A percentile compares a stretch with the other conserved stretches of the same genome.
These are phyloP conservation scores for Heloderma charlesbogerti DNA, from an alignment of 2,113 vertebrate species.

Conservation along the genomic window DNA sequence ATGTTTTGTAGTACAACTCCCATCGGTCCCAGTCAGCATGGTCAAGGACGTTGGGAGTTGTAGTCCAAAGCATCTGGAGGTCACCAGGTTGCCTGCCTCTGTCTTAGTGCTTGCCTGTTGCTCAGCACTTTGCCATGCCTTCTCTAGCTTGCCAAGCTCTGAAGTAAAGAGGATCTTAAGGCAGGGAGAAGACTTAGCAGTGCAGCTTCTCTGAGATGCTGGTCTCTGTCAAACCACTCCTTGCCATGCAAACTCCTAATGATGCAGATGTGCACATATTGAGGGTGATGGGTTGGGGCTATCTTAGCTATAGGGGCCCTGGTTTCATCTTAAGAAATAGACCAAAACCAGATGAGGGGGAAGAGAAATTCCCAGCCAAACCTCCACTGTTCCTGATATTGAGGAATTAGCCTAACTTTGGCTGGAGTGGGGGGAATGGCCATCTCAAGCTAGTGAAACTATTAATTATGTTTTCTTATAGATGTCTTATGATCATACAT, in stretches of 20 bases:
- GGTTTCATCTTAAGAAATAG: not conserved
- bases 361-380: not conserved
- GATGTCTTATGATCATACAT: not conserved
- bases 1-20: too few species aligned
- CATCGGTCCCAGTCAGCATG: too few species aligned
- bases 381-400: not conserved
- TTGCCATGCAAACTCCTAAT: not conserved
- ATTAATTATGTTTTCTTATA: not conserved
- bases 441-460: not conserved
- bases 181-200: not conserved
- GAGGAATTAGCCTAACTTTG: not conserved
- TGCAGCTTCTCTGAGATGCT: not conserved
- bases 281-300: not conserved
- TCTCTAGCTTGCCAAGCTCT: not conserved
- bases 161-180: not conserved
- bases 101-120: not conserved
- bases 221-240: not conserved
- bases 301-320: not conserved
- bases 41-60: too few species aligned
- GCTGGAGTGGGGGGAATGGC: not conserved
- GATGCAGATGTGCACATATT: not conserved
- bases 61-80: too few species aligned
- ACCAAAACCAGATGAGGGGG: not conserved
- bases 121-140: not conserved
- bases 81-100: too few species aligned